Conservation (phyloP, 2,797 vertebrate species). For the Dicrostonyx torquatus region DNA sequence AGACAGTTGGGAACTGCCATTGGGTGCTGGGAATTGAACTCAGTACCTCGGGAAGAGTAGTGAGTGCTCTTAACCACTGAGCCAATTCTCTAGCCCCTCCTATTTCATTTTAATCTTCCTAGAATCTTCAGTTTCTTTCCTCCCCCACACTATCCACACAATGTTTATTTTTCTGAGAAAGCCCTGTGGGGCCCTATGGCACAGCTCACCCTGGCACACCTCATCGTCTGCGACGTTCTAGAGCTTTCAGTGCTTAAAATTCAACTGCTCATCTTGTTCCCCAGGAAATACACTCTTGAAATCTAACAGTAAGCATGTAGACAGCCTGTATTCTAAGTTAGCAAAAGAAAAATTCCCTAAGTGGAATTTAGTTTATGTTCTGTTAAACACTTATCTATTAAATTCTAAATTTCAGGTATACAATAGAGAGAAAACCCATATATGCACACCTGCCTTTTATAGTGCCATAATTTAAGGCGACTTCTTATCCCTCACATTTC, state of each 20-base stretch:
- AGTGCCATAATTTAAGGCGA: neutral
- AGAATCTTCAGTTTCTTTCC: neutral
- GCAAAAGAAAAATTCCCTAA: constrained; percentile 5
- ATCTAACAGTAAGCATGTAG: neutral
- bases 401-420: neutral
- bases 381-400: constrained; percentile 6
- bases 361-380: neutral
- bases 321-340: neutral
- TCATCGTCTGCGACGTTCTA: neutral
- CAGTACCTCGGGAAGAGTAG: no score
- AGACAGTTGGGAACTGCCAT: no score
- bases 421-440: neutral
- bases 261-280: neutral
- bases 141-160: neutral
- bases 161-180: constrained; percentile 31
- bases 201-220: neutral
- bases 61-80: no score
- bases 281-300: constrained; percentile 34
- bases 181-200: neutral
- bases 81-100: no score
- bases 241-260: neutral
- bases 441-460: neutral
- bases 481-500: constrained; percentile 32
- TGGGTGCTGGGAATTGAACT: no score
- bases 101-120: neutral